Conservation (phyloP, 2,797 vertebrate species). For the Sebastes minor region DNA sequence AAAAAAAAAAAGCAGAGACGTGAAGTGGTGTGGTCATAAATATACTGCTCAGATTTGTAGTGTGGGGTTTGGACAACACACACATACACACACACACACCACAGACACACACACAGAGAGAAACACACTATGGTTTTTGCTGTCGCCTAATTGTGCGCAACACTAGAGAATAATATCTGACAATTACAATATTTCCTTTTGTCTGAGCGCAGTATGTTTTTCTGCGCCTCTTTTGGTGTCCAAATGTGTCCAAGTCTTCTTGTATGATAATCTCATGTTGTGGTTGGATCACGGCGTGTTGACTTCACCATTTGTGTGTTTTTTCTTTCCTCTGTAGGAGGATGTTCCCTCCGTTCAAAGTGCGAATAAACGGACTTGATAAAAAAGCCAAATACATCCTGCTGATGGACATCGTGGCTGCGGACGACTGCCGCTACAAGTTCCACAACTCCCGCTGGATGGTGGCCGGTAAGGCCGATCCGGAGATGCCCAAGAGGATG, state of each 20-base stretch:
- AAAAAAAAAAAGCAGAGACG: conserved; percentile 46
- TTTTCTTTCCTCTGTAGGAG: conserved; percentile 80
- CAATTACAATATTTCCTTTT: conserved; percentile 22
- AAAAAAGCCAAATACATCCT: conserved; percentile 98
- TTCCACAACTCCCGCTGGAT: conserved; percentile 99
- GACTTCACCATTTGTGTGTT: conserved; percentile 14
- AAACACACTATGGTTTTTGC: conserved; percentile 2
- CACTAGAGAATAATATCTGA: conserved; percentile 20
- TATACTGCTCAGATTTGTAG: conserved; percentile 59
- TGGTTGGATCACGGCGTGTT: conserved; percentile 8
- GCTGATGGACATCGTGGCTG: conserved; percentile 97
- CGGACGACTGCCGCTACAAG: conserved; percentile 97
- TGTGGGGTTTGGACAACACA: conserved; percentile 36
- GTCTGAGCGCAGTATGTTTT: background rate
- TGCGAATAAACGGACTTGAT: conserved; percentile 94
- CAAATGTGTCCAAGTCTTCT: background rate
- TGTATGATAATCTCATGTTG: background rate
- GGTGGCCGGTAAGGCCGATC: conserved; percentile 97
- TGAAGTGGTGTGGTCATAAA: conserved; percentile 69
- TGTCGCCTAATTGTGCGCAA: conserved; percentile 17
- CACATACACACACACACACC: background rate
- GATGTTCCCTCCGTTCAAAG: conserved; percentile 99
- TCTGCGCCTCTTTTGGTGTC: background rate
- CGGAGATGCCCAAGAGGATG: conserved; percentile 99
- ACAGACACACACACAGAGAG: background rate